phyloP scores from a whole-genome alignment of 2,113 vertebrate species.

The Noturus placidus region DNA sequence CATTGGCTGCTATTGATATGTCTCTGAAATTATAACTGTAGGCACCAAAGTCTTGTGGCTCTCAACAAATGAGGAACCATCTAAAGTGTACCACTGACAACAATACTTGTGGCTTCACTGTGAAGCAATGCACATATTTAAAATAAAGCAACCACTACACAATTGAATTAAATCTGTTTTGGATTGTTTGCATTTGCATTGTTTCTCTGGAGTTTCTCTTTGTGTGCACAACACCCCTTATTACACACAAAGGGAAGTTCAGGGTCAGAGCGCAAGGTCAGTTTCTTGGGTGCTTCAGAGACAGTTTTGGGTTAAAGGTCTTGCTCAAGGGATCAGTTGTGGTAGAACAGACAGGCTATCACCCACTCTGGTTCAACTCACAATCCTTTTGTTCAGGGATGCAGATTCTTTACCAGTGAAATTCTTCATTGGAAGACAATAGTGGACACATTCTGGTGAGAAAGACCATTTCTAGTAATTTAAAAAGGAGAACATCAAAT shows the following conservation, averaged over 20 bases:
- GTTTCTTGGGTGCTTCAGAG: not conserved
- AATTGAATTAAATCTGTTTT: slow-evolving; percentile 5
- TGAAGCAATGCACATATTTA: slow-evolving; percentile 5
- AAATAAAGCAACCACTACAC: slow-evolving; percentile 5
- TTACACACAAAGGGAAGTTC: not conserved
- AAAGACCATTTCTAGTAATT: not conserved
- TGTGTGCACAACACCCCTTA: not conserved
- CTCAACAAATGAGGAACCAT: slow-evolving; percentile 1
- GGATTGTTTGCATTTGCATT: slow-evolving; percentile 6
- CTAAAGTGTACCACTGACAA: not conserved
- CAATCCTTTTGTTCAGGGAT: not conserved
- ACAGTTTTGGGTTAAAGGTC: not conserved
- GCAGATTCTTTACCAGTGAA: not conserved
- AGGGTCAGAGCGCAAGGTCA: not conserved
- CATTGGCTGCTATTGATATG: not conserved
- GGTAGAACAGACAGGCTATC: not conserved
- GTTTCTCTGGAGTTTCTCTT: not conserved
- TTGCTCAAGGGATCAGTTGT: not conserved
- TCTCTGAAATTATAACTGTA: slow-evolving; percentile 4
- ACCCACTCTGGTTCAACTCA: not conserved
- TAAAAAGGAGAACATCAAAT: not conserved
- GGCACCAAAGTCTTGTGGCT: not conserved
- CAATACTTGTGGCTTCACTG: slow-evolving; percentile 17
- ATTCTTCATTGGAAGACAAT: too few relatives aligned
- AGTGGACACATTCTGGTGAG: not conserved